These are phyloP conservation scores for Agrochola litura DNA, from an alignment of 2,888 invertebrate genomes.

Conservation along the genomic window DNA sequence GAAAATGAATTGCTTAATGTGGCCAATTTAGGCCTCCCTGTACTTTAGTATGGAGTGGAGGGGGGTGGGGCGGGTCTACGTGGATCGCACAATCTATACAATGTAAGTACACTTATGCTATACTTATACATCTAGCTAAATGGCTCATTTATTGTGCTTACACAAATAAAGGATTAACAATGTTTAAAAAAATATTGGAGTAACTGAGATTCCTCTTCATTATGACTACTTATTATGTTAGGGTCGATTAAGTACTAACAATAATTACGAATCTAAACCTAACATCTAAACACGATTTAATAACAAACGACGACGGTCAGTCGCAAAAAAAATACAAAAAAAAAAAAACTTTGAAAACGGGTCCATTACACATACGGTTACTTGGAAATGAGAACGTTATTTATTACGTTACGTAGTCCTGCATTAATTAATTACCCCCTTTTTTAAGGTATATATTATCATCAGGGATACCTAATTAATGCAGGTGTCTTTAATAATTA, in stretches of 20 bases:
- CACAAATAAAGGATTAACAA: slow-evolving; percentile 71
- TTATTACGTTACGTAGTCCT: slow-evolving; percentile 22
- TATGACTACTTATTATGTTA: slow-evolving; percentile 67
- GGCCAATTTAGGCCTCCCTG: too few relatives aligned
- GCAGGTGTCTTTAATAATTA: slow-evolving; percentile 17
- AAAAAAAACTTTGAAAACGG: slow-evolving; percentile 32
- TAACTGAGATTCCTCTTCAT: slow-evolving; percentile 77
- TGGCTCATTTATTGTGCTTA: slow-evolving; percentile 79
- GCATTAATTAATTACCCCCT: background rate
- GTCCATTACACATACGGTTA: slow-evolving; percentile 39
- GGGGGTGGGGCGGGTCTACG: too few relatives aligned
- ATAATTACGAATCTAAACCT: slow-evolving; percentile 39
- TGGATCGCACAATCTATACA: slow-evolving; percentile 26
- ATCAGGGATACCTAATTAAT: slow-evolving; percentile 2
- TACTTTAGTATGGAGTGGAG: too few relatives aligned
- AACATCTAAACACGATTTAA: slow-evolving; percentile 47
- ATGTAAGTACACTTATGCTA: slow-evolving; percentile 67
- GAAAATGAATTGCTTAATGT: too few relatives aligned
- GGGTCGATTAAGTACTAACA: slow-evolving; percentile 61
- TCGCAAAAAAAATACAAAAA: slow-evolving; percentile 10
- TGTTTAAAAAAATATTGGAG: slow-evolving; percentile 77
- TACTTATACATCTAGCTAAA: slow-evolving; percentile 75
- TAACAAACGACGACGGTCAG: slow-evolving; percentile 49
- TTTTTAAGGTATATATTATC: slow-evolving; percentile 8
- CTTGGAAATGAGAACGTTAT: slow-evolving; percentile 20